These are phyloP conservation scores for Dryoscopus gambensis DNA, from an alignment of 2,113 vertebrate species.

Conservation along the genomic window DNA sequence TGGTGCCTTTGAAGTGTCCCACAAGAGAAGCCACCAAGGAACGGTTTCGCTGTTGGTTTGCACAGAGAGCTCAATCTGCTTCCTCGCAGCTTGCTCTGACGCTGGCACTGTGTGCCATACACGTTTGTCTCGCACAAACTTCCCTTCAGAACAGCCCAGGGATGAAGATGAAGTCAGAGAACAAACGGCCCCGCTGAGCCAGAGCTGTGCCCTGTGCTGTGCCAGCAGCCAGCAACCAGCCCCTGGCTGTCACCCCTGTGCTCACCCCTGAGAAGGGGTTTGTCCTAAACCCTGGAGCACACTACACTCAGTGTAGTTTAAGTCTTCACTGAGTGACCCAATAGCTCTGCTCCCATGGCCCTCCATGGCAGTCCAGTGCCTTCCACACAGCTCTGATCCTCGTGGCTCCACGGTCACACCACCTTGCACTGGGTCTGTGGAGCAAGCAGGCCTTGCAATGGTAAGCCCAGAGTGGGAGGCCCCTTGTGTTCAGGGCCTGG, in stretches of 20 bases:
- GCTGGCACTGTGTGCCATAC: background rate
- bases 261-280: background rate
- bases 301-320: background rate
- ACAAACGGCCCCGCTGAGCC: background rate
- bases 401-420: fast-evolving
- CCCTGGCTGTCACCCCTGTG: background rate
- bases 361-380: background rate
- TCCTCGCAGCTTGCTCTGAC: background rate
- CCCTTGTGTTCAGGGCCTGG: background rate
- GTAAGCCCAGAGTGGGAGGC: background rate
- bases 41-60: background rate
- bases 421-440: background rate
- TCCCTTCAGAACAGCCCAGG: background rate
- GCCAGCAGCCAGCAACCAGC: background rate
- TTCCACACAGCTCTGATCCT: background rate
- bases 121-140: background rate
- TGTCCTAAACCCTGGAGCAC: background rate
- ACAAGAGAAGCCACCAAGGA: conserved; percentile 34
- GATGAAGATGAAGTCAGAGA: background rate
- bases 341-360: background rate
- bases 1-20: conserved; percentile 57
- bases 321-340: background rate
- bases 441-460: background rate
- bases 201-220: background rate
- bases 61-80: conserved; percentile 4